Evolutionary conservation across 2,888 invertebrate genomes (phyloP), one percentile per base, ranked within the genome.

Genomic region (Smittia sp.): DNA sequence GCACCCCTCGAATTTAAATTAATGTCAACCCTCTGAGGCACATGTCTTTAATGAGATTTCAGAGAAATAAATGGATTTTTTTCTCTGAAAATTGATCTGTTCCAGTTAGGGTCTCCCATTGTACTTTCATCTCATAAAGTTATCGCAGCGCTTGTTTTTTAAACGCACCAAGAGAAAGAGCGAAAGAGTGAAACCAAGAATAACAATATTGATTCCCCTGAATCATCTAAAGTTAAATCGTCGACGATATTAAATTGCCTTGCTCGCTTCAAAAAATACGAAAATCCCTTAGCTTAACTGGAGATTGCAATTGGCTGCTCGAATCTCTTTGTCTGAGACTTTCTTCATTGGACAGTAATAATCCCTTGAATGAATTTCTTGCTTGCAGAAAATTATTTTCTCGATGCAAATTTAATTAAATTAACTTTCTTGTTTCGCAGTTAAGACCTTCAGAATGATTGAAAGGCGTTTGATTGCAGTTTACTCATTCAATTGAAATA

Each of bases 21-120:
- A 54, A 69, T 69, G 69, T 69, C 69, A 69, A 69, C 69, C 69
- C 69, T 69, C 69, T 69, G 69, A 69, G 69, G 54, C 54, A 69
- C 69, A 69, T 54, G 69, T 69, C 69, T 69, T 69, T 69, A 69
- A 69, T 69, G 69, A 69, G 69, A 69, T 69, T 69, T 54, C 41
- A 69, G 46, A 69, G 46, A 41, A 69, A 69, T 69, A 69, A 69
- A 69, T 69, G 69, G 69, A 54, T 27, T 69, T 69, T n/a, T 69
- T 52, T 41, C 22, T 69, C 24, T 18, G 25, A 69, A 68, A 69
- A 69, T 69, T 69, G 69, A 69, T 69, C 69, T 27, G 69, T 69
- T 69, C 41, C 69, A 69, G 69, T 69, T 22, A 27, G 63, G 46
- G 69, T 24, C 18, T 52, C 11, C n/a, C 38, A 38, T 62, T 62